These are phyloP conservation scores for Nansenia antarctica DNA, from an alignment of 2,113 vertebrate genomes.

Conservation along the genomic window DNA sequence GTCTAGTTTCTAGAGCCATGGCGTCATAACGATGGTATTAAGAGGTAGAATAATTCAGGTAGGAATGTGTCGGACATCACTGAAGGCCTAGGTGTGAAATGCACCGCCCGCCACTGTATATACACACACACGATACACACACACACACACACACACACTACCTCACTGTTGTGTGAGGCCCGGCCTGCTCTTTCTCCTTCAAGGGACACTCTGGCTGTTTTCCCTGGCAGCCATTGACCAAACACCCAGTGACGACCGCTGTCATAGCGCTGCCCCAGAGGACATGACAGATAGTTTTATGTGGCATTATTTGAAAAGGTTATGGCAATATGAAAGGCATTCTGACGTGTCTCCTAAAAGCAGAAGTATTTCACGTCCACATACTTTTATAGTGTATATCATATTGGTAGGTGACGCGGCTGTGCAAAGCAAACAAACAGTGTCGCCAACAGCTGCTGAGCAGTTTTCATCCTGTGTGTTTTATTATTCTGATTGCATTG, in stretches of 20 bases:
- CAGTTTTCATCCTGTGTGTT: neutral
- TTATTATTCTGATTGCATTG: neutral
- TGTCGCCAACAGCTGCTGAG: neutral
- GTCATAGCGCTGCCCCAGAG: slow-evolving; percentile 40
- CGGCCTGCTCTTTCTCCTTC: slow-evolving; percentile 30
- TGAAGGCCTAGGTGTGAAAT: no score
- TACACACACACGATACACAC: no score
- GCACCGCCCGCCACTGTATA: no score
- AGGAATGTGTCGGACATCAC: no score
- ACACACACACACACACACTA: neutral
- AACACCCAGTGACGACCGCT: slow-evolving; percentile 48
- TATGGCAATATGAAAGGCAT: slow-evolving; percentile 47
- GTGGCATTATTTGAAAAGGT: slow-evolving; percentile 60
- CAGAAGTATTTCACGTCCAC: slow-evolving; percentile 34
- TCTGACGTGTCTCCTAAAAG: slow-evolving; percentile 37
- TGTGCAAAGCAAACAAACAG: slow-evolving; percentile 33
- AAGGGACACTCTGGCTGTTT: slow-evolving; percentile 49
- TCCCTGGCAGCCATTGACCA: slow-evolving; percentile 52
- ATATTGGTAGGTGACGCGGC: slow-evolving; percentile 23
- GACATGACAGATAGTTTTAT: slow-evolving; percentile 58
- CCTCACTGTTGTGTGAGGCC: neutral
- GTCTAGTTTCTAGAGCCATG: no score
- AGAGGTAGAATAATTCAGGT: no score
- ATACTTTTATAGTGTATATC: slow-evolving; percentile 24
- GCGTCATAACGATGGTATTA: no score